Base-by-base conservation (phyloP, 92 coral and sea anemone species). In the Parazoanthus swiftii region DNA sequence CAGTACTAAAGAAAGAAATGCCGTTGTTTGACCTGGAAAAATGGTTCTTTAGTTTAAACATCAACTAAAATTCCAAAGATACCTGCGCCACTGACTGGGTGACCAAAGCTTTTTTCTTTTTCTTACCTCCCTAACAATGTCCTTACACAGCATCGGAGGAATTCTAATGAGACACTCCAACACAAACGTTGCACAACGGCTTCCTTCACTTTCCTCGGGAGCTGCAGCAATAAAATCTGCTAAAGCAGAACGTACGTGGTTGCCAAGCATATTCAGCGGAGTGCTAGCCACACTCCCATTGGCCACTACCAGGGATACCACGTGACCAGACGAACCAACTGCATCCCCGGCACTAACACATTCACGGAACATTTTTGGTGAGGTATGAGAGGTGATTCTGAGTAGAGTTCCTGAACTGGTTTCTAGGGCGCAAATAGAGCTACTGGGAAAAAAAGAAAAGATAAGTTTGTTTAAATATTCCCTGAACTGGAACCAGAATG, bases 231-330 rank as follows among this genome's bases (percentile, higher is more conserved):
- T 29, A 42, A 44, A 72, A 48, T 18, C 74, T 58, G 92, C 89
- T n/a, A 96, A 59, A 5, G 92, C 91, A 29, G 92, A 89, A 36
- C 90, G 91, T 63, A 96, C 91, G 90, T 96, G 95, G 82, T 94
- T 96, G 78, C 94, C 90, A 76, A 96, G 90, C 74, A 96, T 84
- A 23, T 95, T 91, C 33, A 94, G 87, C 16, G 98, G 98, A 20
- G 98, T 90, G 74, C 91, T 90, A 38, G 85, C 77, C 37, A 96
- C 91, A 44, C 95, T 93, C 21, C 98, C 98, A 89, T 92, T 90
- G 37, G 89, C 84, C 38, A 96, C 89, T 46, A 96, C 96, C 90
- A 96, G 88, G 23, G 98, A 96, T 29, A 94, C 98, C 80, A 96
- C 77, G 81, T 92, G 97, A 38, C 98, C 98, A 20, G 98, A 90